Evolutionary conservation across 2,113 vertebrate species (phyloP), one percentile per base, ranked within the genome.

Genomic region (Varanus komodoensis): DNA sequence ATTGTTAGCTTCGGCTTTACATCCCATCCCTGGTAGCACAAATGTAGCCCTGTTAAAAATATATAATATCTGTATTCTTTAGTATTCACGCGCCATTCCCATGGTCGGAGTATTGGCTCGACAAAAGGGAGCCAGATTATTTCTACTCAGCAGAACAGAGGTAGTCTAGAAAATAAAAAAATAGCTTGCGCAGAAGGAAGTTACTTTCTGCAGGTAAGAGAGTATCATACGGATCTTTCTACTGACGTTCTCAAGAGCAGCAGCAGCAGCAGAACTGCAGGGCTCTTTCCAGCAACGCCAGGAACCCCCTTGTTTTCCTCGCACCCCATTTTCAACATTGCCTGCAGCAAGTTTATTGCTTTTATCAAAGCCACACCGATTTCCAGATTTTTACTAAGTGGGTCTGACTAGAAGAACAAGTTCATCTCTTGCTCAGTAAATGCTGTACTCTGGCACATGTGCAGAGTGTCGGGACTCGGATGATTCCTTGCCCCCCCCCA

Each of bases 101-200:
- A 94, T 94, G 92, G 96, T 96, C 94, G 38, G 50, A 95, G 95
- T 91, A 34, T 86, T 23, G 97, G 97, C 97, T 98, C 97, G 95
- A 94, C 96, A 97, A 94, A 97, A 97, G 0, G 84, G 97, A 97
- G 97, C 97, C 95, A 14, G 94, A 95, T 97, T 96, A 95, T 93
- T 61, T 89, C 74, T 91, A 89, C 94, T 95, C 94, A 92, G 95
- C 93, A 91, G 92, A 96, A 96, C 92, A 96, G 93, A 97, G 95
- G 95, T 97, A 97, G 96, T 94, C 93, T 11, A 84, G 95, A 94
- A 87, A 91, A 95, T 14, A 1, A 94, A 32, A 79, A 89, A 93
- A 93, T 94, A 89, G 96, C 90, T 96, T 95, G 95, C 94, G 94
- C 94, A 94, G 89, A 84, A 88, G 32, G 88, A 25, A n/a, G 93